Evolutionary conservation across 1,140 invertebrate genomes (phyloP).

Genomic region (Eumaeus atala): DNA sequence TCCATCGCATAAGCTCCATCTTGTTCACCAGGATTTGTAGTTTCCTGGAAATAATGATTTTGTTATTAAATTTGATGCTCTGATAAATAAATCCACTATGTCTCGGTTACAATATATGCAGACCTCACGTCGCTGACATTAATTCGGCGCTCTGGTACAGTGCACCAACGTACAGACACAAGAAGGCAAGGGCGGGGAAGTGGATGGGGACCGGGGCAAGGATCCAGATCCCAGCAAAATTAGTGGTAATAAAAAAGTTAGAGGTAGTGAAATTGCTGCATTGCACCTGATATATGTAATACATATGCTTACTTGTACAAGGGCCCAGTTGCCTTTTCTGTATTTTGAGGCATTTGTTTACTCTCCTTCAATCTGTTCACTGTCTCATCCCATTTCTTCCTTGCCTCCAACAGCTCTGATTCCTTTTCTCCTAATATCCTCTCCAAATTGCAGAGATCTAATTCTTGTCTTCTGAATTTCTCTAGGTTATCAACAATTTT

Average conservation of each 20-base stretch:
- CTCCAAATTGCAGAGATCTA: conserved; percentile 29
- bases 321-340: conserved; percentile 25
- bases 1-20: conserved; percentile 45
- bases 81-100: not conserved
- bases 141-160: no score
- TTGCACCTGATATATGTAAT: not conserved
- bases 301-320: conserved; percentile 35
- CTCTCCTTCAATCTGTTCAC: conserved; percentile 27
- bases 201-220: no score
- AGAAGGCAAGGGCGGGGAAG: no score
- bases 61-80: not conserved
- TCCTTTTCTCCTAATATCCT: conserved; percentile 32
- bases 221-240: no score
- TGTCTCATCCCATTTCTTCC: conserved; percentile 35
- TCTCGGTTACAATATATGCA: not conserved
- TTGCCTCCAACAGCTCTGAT: conserved; percentile 19
- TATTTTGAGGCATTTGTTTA: conserved; percentile 9
- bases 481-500: conserved; percentile 34
- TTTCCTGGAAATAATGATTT: conserved; percentile 34
- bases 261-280: not conserved
- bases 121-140: no score
- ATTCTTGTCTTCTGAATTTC: conserved; percentile 33
- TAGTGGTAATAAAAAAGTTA: no score
- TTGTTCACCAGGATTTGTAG: conserved; percentile 36
- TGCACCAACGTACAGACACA: no score